phyloP scores from a whole-genome alignment of 2,888 invertebrate species.

The Nebria salina region DNA sequence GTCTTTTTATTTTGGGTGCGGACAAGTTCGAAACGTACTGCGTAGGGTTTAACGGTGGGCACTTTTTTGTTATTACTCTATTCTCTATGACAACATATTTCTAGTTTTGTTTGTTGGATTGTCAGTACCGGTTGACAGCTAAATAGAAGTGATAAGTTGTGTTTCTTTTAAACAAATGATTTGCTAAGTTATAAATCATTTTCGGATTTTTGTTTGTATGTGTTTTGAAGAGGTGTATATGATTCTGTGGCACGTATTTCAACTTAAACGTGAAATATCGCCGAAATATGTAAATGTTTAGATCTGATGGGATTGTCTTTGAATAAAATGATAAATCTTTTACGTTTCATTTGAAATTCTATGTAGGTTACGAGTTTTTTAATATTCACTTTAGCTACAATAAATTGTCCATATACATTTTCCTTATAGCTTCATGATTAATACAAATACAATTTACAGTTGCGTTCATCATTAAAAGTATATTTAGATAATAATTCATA shows the following conservation, averaged over 20 bases:
- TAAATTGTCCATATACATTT: neutral
- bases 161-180: neutral
- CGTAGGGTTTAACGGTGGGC: slow-evolving; percentile 29
- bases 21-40: slow-evolving; percentile 16
- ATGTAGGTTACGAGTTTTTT: neutral
- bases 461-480: no score
- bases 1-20: slow-evolving; percentile 23
- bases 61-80: slow-evolving; percentile 30
- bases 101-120: neutral
- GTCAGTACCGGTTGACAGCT: neutral
- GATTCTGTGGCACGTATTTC: neutral
- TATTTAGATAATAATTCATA: no score
- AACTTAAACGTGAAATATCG: neutral
- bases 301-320: neutral
- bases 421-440: no score
- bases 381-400: neutral
- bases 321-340: neutral
- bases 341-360: neutral
- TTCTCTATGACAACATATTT: slow-evolving; percentile 14
- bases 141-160: neutral
- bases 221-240: slow-evolving; percentile 1
- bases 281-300: neutral
- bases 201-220: neutral
- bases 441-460: no score
- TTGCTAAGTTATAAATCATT: neutral